phyloP scores from a whole-genome alignment of 2,113 vertebrate genomes.

The Emydocephalus ijimae region DNA sequence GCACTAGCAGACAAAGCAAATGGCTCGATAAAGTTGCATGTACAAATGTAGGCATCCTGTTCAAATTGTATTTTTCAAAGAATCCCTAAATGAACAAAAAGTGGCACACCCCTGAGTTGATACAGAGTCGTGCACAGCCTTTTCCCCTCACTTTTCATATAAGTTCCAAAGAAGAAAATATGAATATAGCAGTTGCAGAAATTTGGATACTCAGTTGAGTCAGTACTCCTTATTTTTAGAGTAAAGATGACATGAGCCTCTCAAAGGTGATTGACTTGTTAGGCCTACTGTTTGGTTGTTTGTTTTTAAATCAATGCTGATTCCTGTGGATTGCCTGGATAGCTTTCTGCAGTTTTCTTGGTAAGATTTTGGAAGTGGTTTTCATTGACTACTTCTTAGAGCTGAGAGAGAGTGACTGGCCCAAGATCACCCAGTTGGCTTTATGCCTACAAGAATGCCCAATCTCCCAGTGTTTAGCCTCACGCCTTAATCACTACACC shows the following conservation, averaged over 20 bases:
- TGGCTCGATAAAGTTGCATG: neutral
- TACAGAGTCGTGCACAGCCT: neutral
- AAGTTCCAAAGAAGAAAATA: neutral
- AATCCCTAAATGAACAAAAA: neutral
- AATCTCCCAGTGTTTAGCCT: neutral
- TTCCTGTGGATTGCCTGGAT: neutral
- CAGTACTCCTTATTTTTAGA: neutral
- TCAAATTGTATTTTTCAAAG: neutral
- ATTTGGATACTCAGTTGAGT: neutral
- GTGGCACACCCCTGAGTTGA: neutral
- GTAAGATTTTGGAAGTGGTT: neutral
- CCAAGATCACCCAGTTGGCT: neutral
- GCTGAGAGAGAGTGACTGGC: neutral
- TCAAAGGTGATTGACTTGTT: neutral
- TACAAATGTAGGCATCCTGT: neutral
- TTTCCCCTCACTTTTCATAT: neutral
- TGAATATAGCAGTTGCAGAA: neutral
- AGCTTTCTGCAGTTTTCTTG: neutral
- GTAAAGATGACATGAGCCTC: neutral
- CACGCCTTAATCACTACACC: neutral
- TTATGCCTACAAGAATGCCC: neutral
- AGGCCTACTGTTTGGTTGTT: neutral
- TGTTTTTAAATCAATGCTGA: neutral
- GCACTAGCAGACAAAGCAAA: accelerated
- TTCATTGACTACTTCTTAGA: neutral